Evolutionary conservation across 2,797 vertebrate genomes (phyloP).

Genomic region (Thalassophryne amazonica): DNA sequence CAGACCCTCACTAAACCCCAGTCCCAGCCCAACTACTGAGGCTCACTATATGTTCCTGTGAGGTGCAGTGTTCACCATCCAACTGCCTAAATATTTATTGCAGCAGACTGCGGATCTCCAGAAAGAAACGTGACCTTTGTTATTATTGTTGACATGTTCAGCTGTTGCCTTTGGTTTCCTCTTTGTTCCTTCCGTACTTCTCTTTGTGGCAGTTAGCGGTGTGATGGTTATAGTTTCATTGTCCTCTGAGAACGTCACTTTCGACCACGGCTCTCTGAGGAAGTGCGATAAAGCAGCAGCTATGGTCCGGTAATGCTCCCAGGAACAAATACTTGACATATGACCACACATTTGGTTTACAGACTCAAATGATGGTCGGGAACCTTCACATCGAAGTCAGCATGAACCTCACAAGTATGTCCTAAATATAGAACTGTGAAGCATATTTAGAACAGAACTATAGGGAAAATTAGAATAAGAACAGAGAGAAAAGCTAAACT

Average conservation of each 20-base stretch:
- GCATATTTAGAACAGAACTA: neutral
- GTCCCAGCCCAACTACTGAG: slow-evolving; percentile 6
- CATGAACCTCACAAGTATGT: neutral
- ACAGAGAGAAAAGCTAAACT: too few relatives aligned
- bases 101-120: neutral
- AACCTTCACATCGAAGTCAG: neutral
- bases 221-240: neutral
- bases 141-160: neutral
- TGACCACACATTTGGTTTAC: neutral
- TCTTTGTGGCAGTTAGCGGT: neutral
- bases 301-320: slow-evolving; percentile 27
- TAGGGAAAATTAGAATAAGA: neutral
- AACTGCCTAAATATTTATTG: slow-evolving; percentile 3
- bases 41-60: neutral
- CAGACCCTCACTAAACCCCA: slow-evolving; percentile 41
- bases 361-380: neutral
- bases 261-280: slow-evolving; percentile 51
- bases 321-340: neutral
- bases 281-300: slow-evolving; percentile 46
- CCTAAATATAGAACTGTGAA: neutral
- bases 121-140: neutral
- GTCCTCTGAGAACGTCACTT: slow-evolving; percentile 12
- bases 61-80: slow-evolving; percentile 1
- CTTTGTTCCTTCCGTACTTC: slow-evolving; percentile 16
- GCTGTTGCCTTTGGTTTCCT: slow-evolving; percentile 21